A percentile compares a stretch with the other conserved stretches of the same genome.
Evolutionary conservation across 2,113 vertebrate species (phyloP).

Genomic region (Notiomystis cincta): DNA sequence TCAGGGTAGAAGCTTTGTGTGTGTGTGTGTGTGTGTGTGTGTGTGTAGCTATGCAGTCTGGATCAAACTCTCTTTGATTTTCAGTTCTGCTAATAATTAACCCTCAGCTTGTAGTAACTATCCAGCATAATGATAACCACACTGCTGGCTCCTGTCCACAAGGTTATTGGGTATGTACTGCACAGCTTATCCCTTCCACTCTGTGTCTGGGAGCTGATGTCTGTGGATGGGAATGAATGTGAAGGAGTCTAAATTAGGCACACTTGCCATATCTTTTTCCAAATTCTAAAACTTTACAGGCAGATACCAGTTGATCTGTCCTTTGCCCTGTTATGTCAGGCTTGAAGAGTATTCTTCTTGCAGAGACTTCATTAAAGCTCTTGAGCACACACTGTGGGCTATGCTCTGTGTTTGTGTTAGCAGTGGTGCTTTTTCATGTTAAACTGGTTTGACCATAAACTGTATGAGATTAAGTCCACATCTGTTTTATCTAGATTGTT

Average conservation of each 20-base stretch:
- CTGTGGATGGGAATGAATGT: not conserved
- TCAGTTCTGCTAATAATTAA: constrained; percentile 56
- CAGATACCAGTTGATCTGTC: not conserved
- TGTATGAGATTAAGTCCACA: not conserved
- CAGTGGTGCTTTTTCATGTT: not conserved
- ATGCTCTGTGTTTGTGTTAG: not conserved
- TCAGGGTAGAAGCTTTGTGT: not conserved
- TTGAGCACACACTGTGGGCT: not conserved
- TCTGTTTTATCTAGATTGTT: not conserved
- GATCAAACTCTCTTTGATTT: constrained; percentile 30
- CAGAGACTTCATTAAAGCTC: not conserved
- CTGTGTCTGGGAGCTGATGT: not conserved
- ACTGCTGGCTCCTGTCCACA: not conserved
- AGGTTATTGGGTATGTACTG: not conserved
- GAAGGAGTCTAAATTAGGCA: not conserved
- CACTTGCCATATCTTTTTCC: not conserved
- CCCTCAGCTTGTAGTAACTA: not conserved
- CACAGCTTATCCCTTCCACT: not conserved
- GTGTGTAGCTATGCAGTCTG: not conserved
- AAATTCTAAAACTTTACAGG: not conserved
- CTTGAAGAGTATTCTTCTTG: not conserved
- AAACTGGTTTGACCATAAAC: constrained; percentile 33
- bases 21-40: not conserved
- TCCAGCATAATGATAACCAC: not conserved
- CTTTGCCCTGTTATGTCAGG: not conserved